Conservation (phyloP, 2,797 vertebrate genomes). For the Distichodus sexfasciatus region DNA sequence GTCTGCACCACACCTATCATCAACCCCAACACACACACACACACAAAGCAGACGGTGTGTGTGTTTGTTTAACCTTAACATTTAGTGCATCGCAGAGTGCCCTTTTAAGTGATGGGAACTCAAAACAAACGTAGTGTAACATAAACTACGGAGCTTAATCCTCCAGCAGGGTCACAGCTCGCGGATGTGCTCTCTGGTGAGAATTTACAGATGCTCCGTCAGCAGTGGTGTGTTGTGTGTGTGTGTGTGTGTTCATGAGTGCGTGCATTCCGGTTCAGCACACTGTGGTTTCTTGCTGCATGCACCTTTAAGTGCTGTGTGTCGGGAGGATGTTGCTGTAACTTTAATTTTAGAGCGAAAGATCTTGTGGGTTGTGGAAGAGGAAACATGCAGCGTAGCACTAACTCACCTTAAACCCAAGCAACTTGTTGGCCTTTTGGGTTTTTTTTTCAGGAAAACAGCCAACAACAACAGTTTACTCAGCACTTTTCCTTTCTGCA, state of each 20-base stretch:
- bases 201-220: background rate
- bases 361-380: conserved; percentile 4
- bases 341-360: conserved; percentile 10
- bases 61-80: no score
- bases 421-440: background rate
- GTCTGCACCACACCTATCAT: no score
- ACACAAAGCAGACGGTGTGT: no score
- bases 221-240: background rate
- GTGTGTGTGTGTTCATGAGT: background rate
- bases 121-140: background rate
- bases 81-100: background rate
- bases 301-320: background rate
- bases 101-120: background rate
- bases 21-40: no score
- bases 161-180: background rate
- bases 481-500: no score
- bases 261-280: background rate
- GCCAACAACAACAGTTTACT: background rate
- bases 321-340: conserved; percentile 11
- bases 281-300: conserved; percentile 1
- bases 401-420: background rate
- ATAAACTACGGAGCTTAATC: background rate
- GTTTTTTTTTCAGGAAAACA: background rate
- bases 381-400: conserved; percentile 30
- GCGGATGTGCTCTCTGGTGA: background rate